Conservation (phyloP, 1,140 invertebrate genomes). For the Cardiocondyla obscurior region DNA sequence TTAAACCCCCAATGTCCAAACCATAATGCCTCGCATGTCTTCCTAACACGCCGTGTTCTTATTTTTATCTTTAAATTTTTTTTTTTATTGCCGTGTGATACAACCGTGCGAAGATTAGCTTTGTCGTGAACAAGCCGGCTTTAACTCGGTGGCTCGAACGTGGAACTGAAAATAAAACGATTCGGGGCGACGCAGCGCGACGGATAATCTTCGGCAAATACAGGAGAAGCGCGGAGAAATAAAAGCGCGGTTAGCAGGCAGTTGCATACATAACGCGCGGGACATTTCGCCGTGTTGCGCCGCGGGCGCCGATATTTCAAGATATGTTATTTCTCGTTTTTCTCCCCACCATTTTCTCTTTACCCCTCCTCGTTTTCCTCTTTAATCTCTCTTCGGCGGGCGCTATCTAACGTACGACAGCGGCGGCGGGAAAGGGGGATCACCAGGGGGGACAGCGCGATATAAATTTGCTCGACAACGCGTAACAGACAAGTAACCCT, state of each 20-base stretch:
- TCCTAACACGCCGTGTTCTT: not conserved
- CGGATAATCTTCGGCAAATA: constrained; percentile 56
- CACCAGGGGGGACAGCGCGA: constrained; percentile 41
- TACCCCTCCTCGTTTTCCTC: not conserved
- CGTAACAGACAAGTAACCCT: constrained; percentile 55
- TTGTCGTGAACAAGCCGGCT: constrained; percentile 24
- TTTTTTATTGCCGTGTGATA: not conserved
- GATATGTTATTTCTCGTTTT: constrained; percentile 38
- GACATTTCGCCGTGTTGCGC: constrained; percentile 27
- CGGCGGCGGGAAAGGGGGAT: constrained; percentile 42
- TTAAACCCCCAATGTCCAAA: not conserved
- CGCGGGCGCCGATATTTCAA: constrained; percentile 54
- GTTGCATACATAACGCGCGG: constrained; percentile 43
- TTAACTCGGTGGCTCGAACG: constrained; percentile 10
- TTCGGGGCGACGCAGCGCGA: constrained; percentile 9
- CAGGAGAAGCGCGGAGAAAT: constrained; percentile 27
- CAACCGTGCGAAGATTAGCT: constrained; percentile 35
- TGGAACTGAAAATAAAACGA: constrained; percentile 48
- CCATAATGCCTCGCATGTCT: not conserved
- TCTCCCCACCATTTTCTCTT: not conserved
- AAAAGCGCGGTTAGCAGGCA: constrained; percentile 15
- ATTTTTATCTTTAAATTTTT: not conserved
- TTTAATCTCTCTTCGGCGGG: constrained; percentile 42
- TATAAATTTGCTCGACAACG: constrained; percentile 56
- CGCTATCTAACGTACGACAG: constrained; percentile 45